phyloP scores from a whole-genome alignment of 1,140 invertebrate species.

The Rhagoletis zephyria region DNA sequence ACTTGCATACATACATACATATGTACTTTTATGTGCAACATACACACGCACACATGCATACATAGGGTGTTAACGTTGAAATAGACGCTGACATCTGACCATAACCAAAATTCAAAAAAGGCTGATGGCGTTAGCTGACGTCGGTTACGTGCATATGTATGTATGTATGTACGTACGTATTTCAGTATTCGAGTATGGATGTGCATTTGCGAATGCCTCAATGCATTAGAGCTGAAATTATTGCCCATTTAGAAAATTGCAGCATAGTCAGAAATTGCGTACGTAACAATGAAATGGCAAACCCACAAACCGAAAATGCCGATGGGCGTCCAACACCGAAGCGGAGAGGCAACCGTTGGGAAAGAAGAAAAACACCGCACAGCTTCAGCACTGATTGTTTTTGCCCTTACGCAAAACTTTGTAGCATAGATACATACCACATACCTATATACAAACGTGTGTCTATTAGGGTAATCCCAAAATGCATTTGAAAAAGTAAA shows the following conservation, averaged over 20 bases:
- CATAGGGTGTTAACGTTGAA: neutral
- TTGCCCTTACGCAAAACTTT: neutral
- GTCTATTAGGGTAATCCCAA: no score
- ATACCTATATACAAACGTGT: no score
- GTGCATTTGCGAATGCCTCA: neutral
- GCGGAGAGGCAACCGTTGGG: neutral
- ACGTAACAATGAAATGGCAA: conserved; percentile 43
- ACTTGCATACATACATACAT: neutral
- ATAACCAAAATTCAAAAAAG: neutral
- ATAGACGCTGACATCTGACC: conserved; percentile 28
- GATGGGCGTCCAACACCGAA: neutral
- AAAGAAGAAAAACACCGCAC: neutral
- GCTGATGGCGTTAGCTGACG: no score
- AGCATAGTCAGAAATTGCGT: conserved; percentile 53
- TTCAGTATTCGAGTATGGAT: neutral
- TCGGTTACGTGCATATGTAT: neutral
- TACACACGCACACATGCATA: no score
- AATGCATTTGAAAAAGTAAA: no score
- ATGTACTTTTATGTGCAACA: no score
- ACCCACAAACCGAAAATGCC: conserved; percentile 28
- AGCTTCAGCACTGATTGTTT: neutral
- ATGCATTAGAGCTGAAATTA: conserved; percentile 53
- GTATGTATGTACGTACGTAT: neutral
- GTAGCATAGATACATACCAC: no score
- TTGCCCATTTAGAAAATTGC: conserved; percentile 56